Evolutionary conservation across 1,140 invertebrate species (phyloP).

Genomic region (Megathymus violae): DNA sequence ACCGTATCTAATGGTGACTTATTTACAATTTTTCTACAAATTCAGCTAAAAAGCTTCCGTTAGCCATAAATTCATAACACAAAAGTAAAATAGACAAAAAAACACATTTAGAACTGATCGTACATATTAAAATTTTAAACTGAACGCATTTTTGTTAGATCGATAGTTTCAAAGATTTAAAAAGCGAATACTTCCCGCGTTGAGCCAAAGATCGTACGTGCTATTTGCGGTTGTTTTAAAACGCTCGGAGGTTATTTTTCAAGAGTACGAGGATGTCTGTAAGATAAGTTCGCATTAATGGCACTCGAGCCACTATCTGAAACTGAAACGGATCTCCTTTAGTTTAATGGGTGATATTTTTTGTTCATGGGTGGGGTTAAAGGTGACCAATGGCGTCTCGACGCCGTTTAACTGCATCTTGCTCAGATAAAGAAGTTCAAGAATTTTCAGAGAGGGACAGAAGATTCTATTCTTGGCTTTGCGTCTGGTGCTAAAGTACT

Average conservation of each 20-base stretch:
- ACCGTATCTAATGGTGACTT: slow-evolving; percentile 48
- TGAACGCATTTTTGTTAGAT: background rate
- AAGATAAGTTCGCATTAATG: slow-evolving; percentile 61
- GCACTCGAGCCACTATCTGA: slow-evolving; percentile 55
- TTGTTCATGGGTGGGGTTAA: slow-evolving; percentile 77
- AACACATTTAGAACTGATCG: slow-evolving; percentile 4
- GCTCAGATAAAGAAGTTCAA: slow-evolving; percentile 53
- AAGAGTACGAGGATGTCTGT: slow-evolving; percentile 13
- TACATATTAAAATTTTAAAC: background rate
- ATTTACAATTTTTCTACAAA: slow-evolving; percentile 40
- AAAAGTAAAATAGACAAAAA: slow-evolving; percentile 17
- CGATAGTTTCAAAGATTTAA: slow-evolving; percentile 10
- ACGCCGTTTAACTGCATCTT: slow-evolving; percentile 45
- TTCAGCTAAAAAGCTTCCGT: slow-evolving; percentile 19
- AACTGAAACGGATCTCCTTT: slow-evolving; percentile 69
- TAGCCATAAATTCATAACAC: slow-evolving; percentile 27
- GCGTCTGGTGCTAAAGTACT: slow-evolving; percentile 51
- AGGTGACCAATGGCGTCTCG: slow-evolving; percentile 70
- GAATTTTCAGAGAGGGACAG: slow-evolving; percentile 60
- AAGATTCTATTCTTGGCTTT: slow-evolving; percentile 65
- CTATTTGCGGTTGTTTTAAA: slow-evolving; percentile 24
- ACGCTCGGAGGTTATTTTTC: slow-evolving; percentile 40
- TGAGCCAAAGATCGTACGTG: background rate
- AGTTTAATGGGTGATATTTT: slow-evolving; percentile 78
- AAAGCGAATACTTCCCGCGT: background rate